Conservation (phyloP, 2,113 vertebrate genomes). For the Furnarius figulus region DNA sequence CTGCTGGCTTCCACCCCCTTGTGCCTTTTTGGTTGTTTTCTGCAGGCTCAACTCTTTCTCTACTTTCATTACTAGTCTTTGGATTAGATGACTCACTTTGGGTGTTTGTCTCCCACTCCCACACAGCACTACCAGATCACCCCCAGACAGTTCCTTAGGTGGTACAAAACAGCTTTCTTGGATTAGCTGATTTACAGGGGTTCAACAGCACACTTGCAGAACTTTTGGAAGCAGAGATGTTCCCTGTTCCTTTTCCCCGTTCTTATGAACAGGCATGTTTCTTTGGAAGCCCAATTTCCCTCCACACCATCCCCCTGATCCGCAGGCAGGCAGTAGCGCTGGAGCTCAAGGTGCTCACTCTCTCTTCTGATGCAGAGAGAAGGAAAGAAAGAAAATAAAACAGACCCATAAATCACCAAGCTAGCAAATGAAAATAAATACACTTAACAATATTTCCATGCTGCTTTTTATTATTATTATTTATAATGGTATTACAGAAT, state of each 20-base stretch:
- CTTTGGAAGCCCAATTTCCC: not conserved
- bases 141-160: not conserved
- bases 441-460: constrained; percentile 64
- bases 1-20: not conserved
- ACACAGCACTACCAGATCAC: not conserved
- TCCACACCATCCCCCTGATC: not conserved
- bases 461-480: constrained; percentile 69
- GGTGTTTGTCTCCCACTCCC: not conserved
- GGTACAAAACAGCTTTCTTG: not conserved
- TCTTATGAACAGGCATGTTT: not conserved
- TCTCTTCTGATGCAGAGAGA: not conserved
- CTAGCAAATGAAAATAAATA: constrained; percentile 70
- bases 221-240: not conserved
- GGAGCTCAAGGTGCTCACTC: not conserved
- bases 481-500: constrained; percentile 69
- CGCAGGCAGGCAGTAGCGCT: rapidly evolving
- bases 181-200: not conserved
- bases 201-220: not conserved
- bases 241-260: rapidly evolving
- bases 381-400: constrained; percentile 1
- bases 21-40: not conserved
- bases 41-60: not conserved
- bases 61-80: not conserved
- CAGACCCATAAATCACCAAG: constrained; percentile 49
- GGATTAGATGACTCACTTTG: too few species aligned